Evolutionary conservation across 2,113 vertebrate species (phyloP).

Genomic region (Ptilonorhynchus violaceus): DNA sequence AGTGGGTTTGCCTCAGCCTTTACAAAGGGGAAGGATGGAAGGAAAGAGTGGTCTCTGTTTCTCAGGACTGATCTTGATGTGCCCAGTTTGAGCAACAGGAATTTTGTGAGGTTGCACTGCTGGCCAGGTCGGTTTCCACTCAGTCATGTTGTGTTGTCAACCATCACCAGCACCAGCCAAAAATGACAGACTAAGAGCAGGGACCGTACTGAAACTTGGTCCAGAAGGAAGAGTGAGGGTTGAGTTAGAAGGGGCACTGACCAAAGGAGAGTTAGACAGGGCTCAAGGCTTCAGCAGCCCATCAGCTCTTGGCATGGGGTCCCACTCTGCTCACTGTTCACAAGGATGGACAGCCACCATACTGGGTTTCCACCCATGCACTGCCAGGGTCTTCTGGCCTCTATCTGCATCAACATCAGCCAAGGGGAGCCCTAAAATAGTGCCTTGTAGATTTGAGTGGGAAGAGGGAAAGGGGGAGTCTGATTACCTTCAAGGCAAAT

Average conservation of each 20-base stretch:
- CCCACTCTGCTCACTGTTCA: accelerated
- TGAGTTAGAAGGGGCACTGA: neutral
- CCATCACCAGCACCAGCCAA: neutral
- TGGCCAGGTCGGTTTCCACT: neutral
- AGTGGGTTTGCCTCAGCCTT: neutral
- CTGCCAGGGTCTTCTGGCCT: neutral
- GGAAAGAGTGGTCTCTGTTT: neutral
- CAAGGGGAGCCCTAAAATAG: neutral
- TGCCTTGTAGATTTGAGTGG: neutral
- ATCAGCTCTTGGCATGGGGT: accelerated
- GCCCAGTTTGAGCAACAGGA: neutral
- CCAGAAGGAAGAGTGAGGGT: neutral
- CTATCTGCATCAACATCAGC: neutral
- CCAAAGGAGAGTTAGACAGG: neutral
- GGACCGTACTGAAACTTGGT: neutral
- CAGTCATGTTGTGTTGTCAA: accelerated
- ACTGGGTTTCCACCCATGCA: neutral
- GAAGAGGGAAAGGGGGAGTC: neutral
- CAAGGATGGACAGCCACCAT: neutral
- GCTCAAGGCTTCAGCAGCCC: neutral
- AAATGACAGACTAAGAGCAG: neutral
- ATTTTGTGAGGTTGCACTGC: neutral
- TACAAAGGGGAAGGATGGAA: neutral
- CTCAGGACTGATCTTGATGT: neutral
- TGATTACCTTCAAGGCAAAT: neutral